Evolutionary conservation across 2,797 vertebrate species (phyloP), one percentile per base, ranked within the genome.

Genomic region (Anguilla anguilla): DNA sequence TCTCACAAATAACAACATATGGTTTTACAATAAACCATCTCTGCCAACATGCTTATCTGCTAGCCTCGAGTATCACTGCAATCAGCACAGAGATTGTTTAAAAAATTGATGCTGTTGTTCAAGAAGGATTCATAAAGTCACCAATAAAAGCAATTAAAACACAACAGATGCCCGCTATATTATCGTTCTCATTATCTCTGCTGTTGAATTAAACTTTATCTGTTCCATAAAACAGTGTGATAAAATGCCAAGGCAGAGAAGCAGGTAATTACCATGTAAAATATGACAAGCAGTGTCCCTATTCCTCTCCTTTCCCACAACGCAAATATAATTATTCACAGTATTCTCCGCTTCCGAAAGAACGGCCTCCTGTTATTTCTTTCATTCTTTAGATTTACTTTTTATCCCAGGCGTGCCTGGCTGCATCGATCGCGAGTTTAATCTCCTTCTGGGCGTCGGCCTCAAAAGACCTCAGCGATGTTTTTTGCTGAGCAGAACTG

Each of bases 141-240:
- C 43, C 19, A 82, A 82, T 82, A 51, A 51, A 51, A 51, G 79
- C 79, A 82, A 82, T 82, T 82, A 82, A 9, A 51, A 3, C 10
- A 82, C 74, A 51, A n/a, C 79, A 25, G 79, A 82, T 82, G 79
- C 25, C 43, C n/a, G n/a, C 79, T 82, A 9, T 82, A 51, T 82
- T 51, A 82, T n/a, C 51, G 43, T 51, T 82, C 79, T 82, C 79
- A 82, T 82, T 82, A 82, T 82, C 19, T 82, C 6, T n/a, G 79
- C 13, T 25, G 79, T n/a, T 82, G 79, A 82, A 82, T 82, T 25
- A 49, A 82, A 51, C 43, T 82, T 82, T 82, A 82, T 82, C 46
- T 82, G 79, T 51, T 82, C 43, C 79, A 82, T 82, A 82, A 82
- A 82, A 82, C 79, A 49, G 25, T 28, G 79, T 82, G 79, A 82